A percentile compares a stretch with the other conserved stretches of the same genome.
These are phyloP conservation scores for Linnaemya vulpina DNA, from an alignment of 2,888 invertebrate species.

Conservation along the genomic window DNA sequence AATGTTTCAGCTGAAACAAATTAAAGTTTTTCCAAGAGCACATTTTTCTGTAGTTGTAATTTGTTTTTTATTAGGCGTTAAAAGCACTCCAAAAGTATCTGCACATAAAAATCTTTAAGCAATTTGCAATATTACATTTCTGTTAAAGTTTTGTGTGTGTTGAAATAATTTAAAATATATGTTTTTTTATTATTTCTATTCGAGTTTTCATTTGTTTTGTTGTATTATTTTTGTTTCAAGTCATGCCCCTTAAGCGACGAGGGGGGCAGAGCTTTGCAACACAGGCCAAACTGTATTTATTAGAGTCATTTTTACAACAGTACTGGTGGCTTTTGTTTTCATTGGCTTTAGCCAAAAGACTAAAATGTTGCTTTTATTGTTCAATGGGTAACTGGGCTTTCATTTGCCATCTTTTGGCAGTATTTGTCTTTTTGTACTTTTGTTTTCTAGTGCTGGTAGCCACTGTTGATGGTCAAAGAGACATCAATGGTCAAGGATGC, in stretches of 20 bases:
- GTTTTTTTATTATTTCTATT: conserved; percentile 6
- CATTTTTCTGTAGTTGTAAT: conserved; percentile 17
- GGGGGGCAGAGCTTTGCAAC: conserved; percentile 49
- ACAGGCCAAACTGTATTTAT: conserved; percentile 14
- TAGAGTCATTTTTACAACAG: conserved; percentile 46
- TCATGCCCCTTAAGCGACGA: conserved; percentile 51
- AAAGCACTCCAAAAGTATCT: conserved; percentile 50
- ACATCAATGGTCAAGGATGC: conserved; percentile 64
- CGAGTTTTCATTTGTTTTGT: conserved; percentile 28
- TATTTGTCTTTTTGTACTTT: neutral
- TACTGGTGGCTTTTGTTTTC: conserved; percentile 50
- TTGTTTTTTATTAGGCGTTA: conserved; percentile 62
- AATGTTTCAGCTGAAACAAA: conserved; percentile 50
- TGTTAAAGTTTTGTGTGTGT: conserved; percentile 14
- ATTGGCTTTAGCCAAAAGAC: conserved; percentile 6
- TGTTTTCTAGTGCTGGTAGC: conserved; percentile 12
- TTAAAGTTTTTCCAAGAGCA: conserved; percentile 25
- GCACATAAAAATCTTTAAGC: conserved; percentile 40
- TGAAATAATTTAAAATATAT: neutral
- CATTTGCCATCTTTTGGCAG: conserved; percentile 32
- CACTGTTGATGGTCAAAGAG: conserved; percentile 55
- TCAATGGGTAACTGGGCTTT: conserved; percentile 65
- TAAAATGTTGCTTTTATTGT: conserved; percentile 23
- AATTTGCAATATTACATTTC: conserved; percentile 52
- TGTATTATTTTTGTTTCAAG: conserved; percentile 4